Conservation (phyloP, 2,113 vertebrate genomes). For the Boulengeromyrus knoepffleri region DNA sequence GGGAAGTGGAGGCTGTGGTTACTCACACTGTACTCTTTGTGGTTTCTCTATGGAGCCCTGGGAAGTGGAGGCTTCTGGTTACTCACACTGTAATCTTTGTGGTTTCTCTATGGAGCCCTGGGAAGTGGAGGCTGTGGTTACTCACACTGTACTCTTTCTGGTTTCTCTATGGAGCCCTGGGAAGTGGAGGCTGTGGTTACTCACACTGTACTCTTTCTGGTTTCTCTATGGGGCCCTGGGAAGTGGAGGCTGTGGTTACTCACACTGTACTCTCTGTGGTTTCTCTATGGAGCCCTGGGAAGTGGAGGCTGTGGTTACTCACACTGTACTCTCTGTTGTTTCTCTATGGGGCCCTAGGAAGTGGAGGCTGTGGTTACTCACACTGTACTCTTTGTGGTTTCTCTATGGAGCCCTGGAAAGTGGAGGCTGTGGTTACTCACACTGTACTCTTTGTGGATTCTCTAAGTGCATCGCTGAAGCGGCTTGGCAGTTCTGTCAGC, state of each 20-base stretch:
- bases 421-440: neutral
- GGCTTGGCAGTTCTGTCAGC: neutral
- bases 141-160: neutral
- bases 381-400: neutral
- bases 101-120: neutral
- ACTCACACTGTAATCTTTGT: neutral
- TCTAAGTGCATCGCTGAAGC: neutral
- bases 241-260: neutral
- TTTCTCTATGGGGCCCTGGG: neutral
- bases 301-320: neutral
- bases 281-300: neutral
- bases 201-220: neutral
- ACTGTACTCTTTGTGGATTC: neutral
- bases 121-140: neutral
- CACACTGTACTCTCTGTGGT: neutral
- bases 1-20: neutral
- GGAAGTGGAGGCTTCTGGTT: neutral
- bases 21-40: no score
- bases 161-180: neutral
- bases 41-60: neutral
- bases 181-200: neutral
- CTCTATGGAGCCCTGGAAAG: neutral
- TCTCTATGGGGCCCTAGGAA: neutral
- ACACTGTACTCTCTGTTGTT: neutral
- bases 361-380: neutral